These are phyloP conservation scores for Rhinoraja longicauda DNA, from an alignment of 2,797 vertebrate species.

Conservation along the genomic window DNA sequence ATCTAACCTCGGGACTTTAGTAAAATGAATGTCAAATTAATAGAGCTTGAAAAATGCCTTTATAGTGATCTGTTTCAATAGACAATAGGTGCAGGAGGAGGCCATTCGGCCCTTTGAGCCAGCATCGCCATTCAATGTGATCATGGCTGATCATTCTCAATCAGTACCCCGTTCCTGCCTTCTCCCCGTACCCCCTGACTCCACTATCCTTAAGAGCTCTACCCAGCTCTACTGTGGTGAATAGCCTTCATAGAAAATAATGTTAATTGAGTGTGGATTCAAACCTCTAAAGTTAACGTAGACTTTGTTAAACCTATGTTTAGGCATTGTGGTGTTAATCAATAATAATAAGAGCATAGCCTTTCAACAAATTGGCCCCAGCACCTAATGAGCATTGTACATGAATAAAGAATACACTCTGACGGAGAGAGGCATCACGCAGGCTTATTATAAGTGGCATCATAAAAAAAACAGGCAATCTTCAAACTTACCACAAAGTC, in stretches of 20 bases:
- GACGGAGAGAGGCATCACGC: background rate
- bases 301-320: background rate
- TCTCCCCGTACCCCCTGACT: too few species aligned
- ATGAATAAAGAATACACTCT: conserved; percentile 1
- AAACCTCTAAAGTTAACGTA: background rate
- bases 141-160: too few species aligned
- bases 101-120: too few species aligned
- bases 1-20: background rate
- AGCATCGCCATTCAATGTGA: too few species aligned
- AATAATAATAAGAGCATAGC: background rate
- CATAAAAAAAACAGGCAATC: background rate
- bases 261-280: background rate
- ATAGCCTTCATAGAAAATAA: background rate
- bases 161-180: too few species aligned
- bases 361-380: background rate
- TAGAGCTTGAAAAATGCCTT: background rate
- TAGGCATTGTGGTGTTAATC: background rate
- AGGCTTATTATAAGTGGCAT: background rate
- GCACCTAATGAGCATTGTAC: background rate
- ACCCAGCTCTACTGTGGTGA: background rate
- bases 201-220: too few species aligned
- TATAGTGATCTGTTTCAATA: background rate
- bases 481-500: background rate
- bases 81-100: too few species aligned
- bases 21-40: background rate